Base-by-base conservation (phyloP, 2,113 vertebrate species). In the Anser cygnoides region DNA sequence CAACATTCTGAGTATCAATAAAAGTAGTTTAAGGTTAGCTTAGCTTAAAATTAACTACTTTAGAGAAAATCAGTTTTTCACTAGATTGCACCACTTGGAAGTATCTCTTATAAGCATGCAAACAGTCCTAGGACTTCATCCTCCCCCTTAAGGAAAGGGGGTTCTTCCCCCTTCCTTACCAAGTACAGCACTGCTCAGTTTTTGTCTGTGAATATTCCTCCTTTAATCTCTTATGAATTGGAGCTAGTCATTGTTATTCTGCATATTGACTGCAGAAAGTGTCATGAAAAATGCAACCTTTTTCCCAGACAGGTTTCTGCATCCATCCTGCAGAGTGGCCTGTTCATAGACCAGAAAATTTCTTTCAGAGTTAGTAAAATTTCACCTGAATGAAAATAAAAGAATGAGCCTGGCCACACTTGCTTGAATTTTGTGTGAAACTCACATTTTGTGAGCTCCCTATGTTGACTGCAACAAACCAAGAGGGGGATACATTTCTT, bases 291-390 rank as follows among this genome's bases (percentile, higher is more conserved):
- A 80, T n/a, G 18, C 16, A 19, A 77, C 50, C 11, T 41, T 91
- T 62, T 55, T 4, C 28, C 17, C 54, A 68, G 3, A 20, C 0
- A 0, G 11, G 5, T 15, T 50, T 79, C 50, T 83, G 50, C 54
- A 68, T 23, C 22, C 13, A 77, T 46, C 25, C 68, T 71, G 41
- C 59, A n/a, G 39, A 88, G 29, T 1, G 10, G 26, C 22, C 61
- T 52, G 11, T 68, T 66, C 17, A 20, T 19, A 31, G 33, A 61
- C 9, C 52, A 82, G 33, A 70, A 72, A 12, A 65, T 22, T 61
- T 1, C 33, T 50, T 15, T 46, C 50, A 16, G n/a, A 70, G 8
- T 12, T 29, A 71, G 31, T 57, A 39, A 50, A 71, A 55, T 39
- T 55, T 52, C 6, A 1, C 44, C 70, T 67, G 35, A 39, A 33